These are phyloP conservation scores for Ceratitis capitata DNA, from an alignment of 1,140 invertebrate genomes.

Conservation along the genomic window DNA sequence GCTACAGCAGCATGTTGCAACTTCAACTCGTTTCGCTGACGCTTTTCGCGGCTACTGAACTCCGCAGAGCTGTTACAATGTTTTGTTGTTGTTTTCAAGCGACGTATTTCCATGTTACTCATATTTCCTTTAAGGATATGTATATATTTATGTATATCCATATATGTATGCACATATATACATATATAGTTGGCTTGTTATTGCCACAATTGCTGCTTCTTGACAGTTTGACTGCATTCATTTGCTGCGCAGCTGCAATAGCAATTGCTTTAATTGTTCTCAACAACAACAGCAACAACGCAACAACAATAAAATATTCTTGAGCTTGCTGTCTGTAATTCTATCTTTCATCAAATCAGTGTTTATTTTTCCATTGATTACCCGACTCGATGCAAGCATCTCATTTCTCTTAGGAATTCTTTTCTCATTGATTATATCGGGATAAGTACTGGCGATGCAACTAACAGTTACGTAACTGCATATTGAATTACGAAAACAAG, in stretches of 20 bases:
- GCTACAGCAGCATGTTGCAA: neutral
- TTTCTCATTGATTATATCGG: neutral
- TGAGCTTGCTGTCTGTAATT: too few species aligned
- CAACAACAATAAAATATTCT: neutral
- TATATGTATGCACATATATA: too few species aligned
- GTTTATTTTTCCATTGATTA: too few species aligned
- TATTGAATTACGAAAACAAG: slow-evolving; percentile 1
- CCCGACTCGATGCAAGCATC: neutral
- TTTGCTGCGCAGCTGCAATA: neutral
- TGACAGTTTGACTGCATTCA: neutral
- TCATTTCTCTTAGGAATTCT: neutral
- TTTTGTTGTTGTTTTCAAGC: neutral
- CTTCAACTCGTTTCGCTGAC: neutral
- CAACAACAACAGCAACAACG: neutral
- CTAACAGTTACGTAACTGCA: slow-evolving; percentile 29
- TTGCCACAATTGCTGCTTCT: neutral
- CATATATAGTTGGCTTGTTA: neutral
- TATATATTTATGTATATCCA: neutral
- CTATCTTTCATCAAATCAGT: too few species aligned
- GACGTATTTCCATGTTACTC: neutral
- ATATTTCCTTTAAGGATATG: slow-evolving; percentile 27
- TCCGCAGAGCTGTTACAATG: neutral
- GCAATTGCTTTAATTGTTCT: neutral
- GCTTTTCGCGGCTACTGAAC: slow-evolving; percentile 13
- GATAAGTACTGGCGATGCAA: neutral